These are phyloP conservation scores for Zaprionus nigranus DNA, from an alignment of 1,140 invertebrate genomes.

Conservation along the genomic window DNA sequence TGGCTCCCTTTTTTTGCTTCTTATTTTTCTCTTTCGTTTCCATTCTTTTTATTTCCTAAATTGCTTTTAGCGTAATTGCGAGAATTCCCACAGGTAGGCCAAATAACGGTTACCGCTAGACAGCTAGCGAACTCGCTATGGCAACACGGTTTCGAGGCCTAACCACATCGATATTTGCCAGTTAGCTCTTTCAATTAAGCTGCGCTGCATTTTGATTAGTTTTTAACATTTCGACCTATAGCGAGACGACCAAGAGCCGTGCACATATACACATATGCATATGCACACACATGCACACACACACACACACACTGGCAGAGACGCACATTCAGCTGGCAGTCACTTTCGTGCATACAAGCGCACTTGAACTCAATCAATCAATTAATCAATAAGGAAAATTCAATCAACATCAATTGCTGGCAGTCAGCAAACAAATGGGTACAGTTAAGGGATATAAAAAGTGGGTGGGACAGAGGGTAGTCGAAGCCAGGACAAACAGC, in stretches of 20 bases:
- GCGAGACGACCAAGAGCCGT: constrained; percentile 5
- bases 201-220: constrained; percentile 73
- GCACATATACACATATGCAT: no score
- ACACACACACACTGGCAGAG: neutral
- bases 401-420: constrained; percentile 78
- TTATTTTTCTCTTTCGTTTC: constrained; percentile 18
- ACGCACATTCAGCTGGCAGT: constrained; percentile 14
- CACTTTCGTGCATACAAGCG: constrained; percentile 32
- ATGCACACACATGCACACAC: neutral
- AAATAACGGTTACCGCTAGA: constrained; percentile 36
- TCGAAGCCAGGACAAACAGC: constrained; percentile 46
- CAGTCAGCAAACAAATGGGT: constrained; percentile 45
- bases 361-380: constrained; percentile 75
- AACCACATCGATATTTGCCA: constrained; percentile 59
- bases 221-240: constrained; percentile 60
- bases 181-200: constrained; percentile 70
- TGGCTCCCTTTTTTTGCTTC: constrained; percentile 23
- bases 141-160: constrained; percentile 55
- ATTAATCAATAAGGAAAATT: constrained; percentile 75
- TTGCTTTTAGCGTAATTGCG: constrained; percentile 82
- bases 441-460: constrained; percentile 40
- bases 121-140: constrained; percentile 3
- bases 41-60: constrained; percentile 43
- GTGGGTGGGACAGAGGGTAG: neutral
- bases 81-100: constrained; percentile 70